A percentile compares a stretch with the other conserved stretches of the same genome.
These are phyloP conservation scores for Lasiurus cinereus DNA, from an alignment of 2,113 vertebrate genomes.

Conservation along the genomic window DNA sequence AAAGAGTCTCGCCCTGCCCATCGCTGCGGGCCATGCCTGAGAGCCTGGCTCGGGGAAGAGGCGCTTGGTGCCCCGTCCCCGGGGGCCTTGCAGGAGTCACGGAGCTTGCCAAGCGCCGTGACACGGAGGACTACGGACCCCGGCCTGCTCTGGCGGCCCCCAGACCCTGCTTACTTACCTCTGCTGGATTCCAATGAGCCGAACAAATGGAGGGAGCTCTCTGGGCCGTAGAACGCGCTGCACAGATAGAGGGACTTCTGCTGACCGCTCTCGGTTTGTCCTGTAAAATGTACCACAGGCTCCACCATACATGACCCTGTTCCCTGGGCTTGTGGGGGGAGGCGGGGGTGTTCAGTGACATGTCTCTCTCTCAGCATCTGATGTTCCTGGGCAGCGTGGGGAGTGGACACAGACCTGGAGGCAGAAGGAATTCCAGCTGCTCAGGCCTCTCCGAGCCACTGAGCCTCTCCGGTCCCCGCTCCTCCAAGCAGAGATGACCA, in stretches of 20 bases:
- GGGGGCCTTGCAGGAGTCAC: not conserved
- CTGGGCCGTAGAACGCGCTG: rapidly evolving
- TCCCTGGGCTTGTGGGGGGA: not conserved
- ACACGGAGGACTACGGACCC: not conserved
- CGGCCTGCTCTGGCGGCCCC: not conserved
- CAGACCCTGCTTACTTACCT: not conserved
- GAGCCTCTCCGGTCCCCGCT: not conserved
- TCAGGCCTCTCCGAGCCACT: not conserved
- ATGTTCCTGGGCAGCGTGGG: not conserved
- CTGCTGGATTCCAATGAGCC: too few species aligned
- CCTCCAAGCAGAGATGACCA: not conserved
- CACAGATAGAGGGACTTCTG: not conserved
- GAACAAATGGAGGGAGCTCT: not conserved
- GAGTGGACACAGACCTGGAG: not conserved
- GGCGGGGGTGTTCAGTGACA: too few species aligned
- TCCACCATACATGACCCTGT: rapidly evolving
- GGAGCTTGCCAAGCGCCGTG: not conserved
- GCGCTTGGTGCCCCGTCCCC: not conserved
- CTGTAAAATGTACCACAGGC: not conserved
- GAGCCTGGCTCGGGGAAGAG: not conserved
- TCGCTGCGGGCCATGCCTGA: too few species aligned
- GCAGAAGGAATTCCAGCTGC: not conserved
- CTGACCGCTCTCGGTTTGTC: not conserved
- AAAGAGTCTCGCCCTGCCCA: rapidly evolving
- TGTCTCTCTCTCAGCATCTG: not conserved